Evolutionary conservation across 2,797 vertebrate species (phyloP), one percentile per base, ranked within the genome.

Genomic region (Epinephelus awoara): DNA sequence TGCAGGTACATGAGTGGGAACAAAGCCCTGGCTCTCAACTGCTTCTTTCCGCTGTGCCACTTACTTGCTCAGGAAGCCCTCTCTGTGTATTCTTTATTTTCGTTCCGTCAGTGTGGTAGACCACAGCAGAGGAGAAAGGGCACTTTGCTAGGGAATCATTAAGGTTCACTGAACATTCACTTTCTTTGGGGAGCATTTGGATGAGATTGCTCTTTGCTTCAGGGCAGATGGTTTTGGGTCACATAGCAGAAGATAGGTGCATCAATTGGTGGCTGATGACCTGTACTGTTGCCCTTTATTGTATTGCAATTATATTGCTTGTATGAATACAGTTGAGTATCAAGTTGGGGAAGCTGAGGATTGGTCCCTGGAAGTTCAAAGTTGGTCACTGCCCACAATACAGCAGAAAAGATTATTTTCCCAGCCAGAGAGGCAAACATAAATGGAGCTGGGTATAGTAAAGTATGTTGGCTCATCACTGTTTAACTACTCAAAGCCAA

Each of bases 1-100:
- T 15, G 67, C n/a, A 62, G 23, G 47, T 40, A 50, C 40, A 68
- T 15, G 19, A 58, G 44, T 47, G 54, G 54, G 55, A 25, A 69
- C 25, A 4, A 17, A 10, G 12, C 23, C 9, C 27, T 4, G 3
- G 25, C 46, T 21, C 55, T 46, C 38, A 13, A 11, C 34, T 59
- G 47, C 21, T 62, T 42, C n/a, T 42, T 72, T 44, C n/a, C 17
- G n/a, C 13, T 44, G 21, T 51, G 19, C 21, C 27, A 18, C 46
- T 21, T 21, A 23, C 23, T 21, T 52, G 51, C 38, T 23, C n/a
- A 44, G n/a, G n/a, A 5, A 68, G 23, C 25, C 12, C 11, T 44
- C 2, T 27, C 65, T 55, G 3, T 8, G n/a, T 29, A 25, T 50
- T 34, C 27, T 42, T 42, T 12, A 13, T 52, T 38, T 49, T 34